Evolutionary conservation across 2,797 vertebrate species (phyloP).

Genomic region (Pseudomugil tenellus): DNA sequence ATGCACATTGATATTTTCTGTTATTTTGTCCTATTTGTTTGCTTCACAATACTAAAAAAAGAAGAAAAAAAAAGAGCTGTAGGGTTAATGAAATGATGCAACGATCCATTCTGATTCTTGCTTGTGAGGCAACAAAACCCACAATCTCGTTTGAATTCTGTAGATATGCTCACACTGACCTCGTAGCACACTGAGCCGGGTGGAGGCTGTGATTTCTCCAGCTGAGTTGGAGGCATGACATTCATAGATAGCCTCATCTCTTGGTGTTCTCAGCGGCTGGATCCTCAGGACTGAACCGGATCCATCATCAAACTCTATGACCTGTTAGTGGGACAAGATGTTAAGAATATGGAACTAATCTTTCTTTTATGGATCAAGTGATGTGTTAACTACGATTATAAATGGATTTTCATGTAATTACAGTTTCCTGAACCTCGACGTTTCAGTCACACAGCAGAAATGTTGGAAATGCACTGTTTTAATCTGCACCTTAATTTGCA

Average conservation of each 20-base stretch:
- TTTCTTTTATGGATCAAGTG: not conserved
- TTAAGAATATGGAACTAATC: not conserved
- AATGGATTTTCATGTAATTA: not conserved
- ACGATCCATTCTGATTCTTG: no score
- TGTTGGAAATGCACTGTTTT: not conserved
- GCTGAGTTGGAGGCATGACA: constrained; percentile 95
- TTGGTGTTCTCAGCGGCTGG: constrained; percentile 94
- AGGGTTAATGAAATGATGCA: no score
- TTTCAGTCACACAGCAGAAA: not conserved
- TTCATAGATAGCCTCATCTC: constrained; percentile 97
- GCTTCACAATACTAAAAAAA: no score
- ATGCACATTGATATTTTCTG: no score
- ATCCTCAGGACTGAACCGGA: constrained; percentile 98
- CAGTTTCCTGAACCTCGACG: not conserved
- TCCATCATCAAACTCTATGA: constrained; percentile 98
- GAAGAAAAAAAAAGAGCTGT: no score
- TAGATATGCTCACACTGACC: constrained; percentile 81
- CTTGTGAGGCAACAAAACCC: no score
- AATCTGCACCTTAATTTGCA: not conserved
- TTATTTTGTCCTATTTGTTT: no score
- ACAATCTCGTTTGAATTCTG: no score
- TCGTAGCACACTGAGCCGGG: constrained; percentile 92
- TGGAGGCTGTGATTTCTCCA: constrained; percentile 93
- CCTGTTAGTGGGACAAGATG: constrained; percentile 79
- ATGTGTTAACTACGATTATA: not conserved